A percentile compares a stretch with the other conserved stretches of the same genome.
Conservation (phyloP, 2,888 invertebrate species). For the Erebia aethiops region DNA sequence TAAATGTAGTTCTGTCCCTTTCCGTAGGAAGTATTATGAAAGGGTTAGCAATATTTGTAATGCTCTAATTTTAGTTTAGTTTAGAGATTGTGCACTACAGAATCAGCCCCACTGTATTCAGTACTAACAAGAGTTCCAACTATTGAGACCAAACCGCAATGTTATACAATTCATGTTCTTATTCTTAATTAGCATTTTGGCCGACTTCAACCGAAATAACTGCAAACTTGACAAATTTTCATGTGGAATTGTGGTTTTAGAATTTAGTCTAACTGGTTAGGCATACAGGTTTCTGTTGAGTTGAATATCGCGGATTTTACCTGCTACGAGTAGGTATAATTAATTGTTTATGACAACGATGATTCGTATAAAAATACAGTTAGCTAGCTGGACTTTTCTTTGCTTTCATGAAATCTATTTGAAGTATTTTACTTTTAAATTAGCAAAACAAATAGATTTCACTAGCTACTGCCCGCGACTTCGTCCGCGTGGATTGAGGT, state of each 20-base stretch:
- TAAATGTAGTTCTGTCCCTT: too few species aligned
- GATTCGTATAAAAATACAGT: background rate
- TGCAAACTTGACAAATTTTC: conserved; percentile 13
- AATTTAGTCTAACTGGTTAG: conserved; percentile 7
- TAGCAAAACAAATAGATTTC: background rate
- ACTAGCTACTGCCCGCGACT: too few species aligned
- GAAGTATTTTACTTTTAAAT: too few species aligned
- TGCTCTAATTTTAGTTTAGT: too few species aligned
- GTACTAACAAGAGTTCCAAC: background rate
- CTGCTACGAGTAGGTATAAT: background rate
- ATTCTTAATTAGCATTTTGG: conserved; percentile 4
- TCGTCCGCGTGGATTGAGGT: too few species aligned
- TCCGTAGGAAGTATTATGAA: too few species aligned
- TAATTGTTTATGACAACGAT: background rate
- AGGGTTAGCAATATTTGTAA: too few species aligned
- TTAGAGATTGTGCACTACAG: too few species aligned
- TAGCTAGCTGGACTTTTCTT: background rate
- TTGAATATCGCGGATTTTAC: background rate
- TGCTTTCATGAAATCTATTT: too few species aligned
- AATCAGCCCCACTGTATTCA: too few species aligned
- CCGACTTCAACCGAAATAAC: background rate
- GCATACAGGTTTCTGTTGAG: conserved; percentile 4
- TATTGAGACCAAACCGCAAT: background rate
- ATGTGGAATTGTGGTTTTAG: background rate
- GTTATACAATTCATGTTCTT: background rate